Percentiles rank a stretch among this genome's conserved stretches.
Evolutionary conservation across 2,113 vertebrate species (phyloP).

Genomic region (Delphinus delphis): DNA sequence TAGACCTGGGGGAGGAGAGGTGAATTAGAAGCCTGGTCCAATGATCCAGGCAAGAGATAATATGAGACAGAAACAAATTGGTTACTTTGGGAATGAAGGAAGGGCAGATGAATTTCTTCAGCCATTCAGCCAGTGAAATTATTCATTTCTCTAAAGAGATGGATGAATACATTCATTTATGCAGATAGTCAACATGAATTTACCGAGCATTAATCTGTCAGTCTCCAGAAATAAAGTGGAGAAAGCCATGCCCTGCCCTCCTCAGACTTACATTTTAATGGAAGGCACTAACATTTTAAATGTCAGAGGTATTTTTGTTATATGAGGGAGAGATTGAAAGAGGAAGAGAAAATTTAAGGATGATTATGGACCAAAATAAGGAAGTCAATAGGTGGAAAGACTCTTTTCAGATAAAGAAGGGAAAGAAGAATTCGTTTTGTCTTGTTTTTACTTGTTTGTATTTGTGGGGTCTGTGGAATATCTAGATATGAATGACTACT

Average conservation of each 20-base stretch:
- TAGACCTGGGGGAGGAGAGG: neutral
- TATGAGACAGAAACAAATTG: neutral
- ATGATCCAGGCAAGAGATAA: neutral
- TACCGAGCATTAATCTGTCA: neutral
- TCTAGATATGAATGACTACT: neutral
- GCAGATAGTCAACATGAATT: neutral
- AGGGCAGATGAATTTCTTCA: neutral
- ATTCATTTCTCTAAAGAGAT: neutral
- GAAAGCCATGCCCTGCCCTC: neutral
- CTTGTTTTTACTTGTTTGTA: neutral
- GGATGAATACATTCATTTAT: neutral
- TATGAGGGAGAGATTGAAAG: neutral
- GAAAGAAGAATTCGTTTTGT: neutral
- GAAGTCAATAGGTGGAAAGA: neutral
- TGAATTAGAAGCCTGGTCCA: neutral
- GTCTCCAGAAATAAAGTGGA: neutral
- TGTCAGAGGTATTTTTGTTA: neutral
- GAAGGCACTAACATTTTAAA: neutral
- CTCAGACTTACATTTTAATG: neutral
- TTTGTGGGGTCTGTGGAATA: neutral
- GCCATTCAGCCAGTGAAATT: neutral
- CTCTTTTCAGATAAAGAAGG: neutral
- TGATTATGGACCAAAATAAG: neutral
- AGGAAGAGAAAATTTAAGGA: neutral
- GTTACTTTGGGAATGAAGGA: neutral